Conservation (phyloP, 2,888 invertebrate species). For the Hedya salicella region DNA sequence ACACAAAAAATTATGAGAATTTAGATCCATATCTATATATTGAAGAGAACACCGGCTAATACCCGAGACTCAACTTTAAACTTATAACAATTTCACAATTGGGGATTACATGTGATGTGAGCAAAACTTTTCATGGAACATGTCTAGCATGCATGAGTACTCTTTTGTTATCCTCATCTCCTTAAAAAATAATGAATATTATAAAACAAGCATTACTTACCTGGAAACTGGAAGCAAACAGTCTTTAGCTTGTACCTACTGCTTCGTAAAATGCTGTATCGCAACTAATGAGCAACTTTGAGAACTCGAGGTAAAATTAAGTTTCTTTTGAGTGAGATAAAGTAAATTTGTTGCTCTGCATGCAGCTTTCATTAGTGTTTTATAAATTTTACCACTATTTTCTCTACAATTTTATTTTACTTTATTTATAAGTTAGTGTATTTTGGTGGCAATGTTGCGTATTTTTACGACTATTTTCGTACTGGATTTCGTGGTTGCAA, state of each 20-base stretch:
- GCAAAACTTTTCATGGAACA: too few species aligned
- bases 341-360: background rate
- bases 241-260: slow-evolving; percentile 4
- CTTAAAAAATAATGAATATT: background rate
- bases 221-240: slow-evolving; percentile 2
- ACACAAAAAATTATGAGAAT: too few species aligned
- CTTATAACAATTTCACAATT: background rate
- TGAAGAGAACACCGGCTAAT: too few species aligned
- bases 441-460: too few species aligned
- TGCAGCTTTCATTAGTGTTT: background rate
- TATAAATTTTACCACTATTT: background rate
- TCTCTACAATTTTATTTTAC: background rate
- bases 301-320: slow-evolving; percentile 17
- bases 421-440: too few species aligned
- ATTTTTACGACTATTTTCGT: too few species aligned
- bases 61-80: too few species aligned
- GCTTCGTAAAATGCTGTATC: background rate
- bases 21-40: too few species aligned
- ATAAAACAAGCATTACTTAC: background rate
- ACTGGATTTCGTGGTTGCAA: too few species aligned
- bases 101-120: background rate
- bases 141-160: background rate
- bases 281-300: slow-evolving; percentile 19
- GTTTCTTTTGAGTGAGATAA: slow-evolving; percentile 21
- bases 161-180: background rate